These are phyloP conservation scores for Hoplodrina blanda DNA, from an alignment of 2,888 invertebrate genomes.

Conservation along the genomic window DNA sequence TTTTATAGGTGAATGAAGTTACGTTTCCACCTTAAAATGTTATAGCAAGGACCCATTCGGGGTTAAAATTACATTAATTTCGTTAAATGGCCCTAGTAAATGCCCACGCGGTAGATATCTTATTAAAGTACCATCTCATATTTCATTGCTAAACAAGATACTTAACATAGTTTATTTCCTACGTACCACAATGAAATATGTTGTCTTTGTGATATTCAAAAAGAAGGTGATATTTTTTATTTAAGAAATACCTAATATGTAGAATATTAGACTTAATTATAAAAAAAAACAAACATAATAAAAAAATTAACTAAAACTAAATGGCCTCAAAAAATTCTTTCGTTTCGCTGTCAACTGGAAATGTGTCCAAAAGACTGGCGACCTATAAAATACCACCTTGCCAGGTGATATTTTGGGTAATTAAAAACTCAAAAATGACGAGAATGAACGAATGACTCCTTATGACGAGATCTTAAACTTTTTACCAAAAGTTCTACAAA, in stretches of 20 bases:
- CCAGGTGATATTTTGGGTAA: no score
- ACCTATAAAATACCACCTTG: no score
- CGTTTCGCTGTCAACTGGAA: no score
- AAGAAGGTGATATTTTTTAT: no score
- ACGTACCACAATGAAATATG: neutral
- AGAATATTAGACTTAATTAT: no score
- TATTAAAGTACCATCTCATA: constrained; percentile 5
- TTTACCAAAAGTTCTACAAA: neutral
- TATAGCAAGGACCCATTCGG: neutral
- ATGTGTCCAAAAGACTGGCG: no score
- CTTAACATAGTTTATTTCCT: constrained; percentile 9
- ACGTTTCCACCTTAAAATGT: neutral
- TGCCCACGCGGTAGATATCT: neutral
- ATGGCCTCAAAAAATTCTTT: no score
- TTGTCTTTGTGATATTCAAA: constrained; percentile 17
- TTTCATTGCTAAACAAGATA: constrained; percentile 21
- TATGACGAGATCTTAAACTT: neutral
- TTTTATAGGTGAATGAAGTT: neutral
- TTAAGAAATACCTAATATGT: no score
- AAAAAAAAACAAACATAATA: no score
- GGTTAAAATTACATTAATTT: neutral
- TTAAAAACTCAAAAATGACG: no score
- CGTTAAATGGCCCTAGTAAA: neutral
- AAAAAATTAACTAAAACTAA: no score
- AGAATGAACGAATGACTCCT: no score